Base-by-base conservation (phyloP, 2,113 vertebrate genomes). In the Eretmodus cyanostictus region DNA sequence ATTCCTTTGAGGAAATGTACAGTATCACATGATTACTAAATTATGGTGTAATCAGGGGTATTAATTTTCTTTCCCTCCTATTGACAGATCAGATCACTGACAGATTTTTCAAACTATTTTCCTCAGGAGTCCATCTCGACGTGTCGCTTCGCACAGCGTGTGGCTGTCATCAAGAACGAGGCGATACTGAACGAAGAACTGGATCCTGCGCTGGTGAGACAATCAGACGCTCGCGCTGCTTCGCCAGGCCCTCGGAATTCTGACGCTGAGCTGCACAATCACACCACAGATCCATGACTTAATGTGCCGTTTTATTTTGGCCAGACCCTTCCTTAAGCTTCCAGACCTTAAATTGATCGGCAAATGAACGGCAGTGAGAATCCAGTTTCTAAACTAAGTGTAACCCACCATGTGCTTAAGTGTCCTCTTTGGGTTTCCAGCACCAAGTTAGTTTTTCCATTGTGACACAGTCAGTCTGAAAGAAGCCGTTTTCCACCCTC, bases 81-180 rank as follows among this genome's bases (percentile, higher is more conserved):
- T 3, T 63, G 1, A 38, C 61, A 55, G 68, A 34, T 63, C 31
- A 0, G 54, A 73, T n/a, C 12, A 36, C 9, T 59, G 3, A 66
- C 53, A 63, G 3, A 3, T 79, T 40, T 40, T 79, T 61, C 4
- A 22, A 82, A 47, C 5, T 82, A 1, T 42, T 80, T 12, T 89
- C 53, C 27, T 11, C 84, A 99, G 98, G 98, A 99, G 88, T 99
- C 98, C 57, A 98, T 99, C 93, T 98, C 98, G 12, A 99, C 98
- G 0, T 99, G 98, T 87, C 97, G 98, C 91, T 99, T 99, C 92
- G 97, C 99, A 81, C 98, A 99, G 54, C 95, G 98, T 83, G 98
- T 99, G 90, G 97, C 98, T 31, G 96, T 98, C 61, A 99, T 99
- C 91, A 99, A 97, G 94, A 99, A 99, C 19, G 98, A 99, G 94